phyloP scores from a whole-genome alignment of 1,140 invertebrate species.

The Frieseomelitta varia region DNA sequence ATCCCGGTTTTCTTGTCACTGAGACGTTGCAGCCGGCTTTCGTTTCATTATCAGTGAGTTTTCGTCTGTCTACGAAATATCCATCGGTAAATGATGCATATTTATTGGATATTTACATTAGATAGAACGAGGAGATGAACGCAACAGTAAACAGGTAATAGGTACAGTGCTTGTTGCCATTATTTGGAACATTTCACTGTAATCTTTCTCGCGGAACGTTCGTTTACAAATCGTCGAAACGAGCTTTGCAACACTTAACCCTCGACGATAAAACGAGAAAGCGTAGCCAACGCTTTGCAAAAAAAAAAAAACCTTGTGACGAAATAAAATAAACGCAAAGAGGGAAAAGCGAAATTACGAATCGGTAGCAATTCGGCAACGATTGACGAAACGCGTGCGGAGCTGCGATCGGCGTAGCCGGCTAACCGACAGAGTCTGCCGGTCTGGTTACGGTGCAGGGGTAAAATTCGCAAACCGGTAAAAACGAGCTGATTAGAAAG shows the following conservation, averaged over 20 bases:
- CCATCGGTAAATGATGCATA: neutral
- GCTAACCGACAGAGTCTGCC: neutral
- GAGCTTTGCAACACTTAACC: too few relatives aligned
- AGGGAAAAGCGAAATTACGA: too few relatives aligned
- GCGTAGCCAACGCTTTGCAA: too few relatives aligned
- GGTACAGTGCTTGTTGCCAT: neutral
- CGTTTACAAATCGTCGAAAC: too few relatives aligned
- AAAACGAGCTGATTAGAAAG: conserved; percentile 66
- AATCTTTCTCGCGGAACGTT: too few relatives aligned
- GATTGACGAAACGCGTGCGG: neutral
- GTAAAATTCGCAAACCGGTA: conserved; percentile 58
- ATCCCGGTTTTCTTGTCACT: conserved; percentile 3
- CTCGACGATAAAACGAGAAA: too few relatives aligned
- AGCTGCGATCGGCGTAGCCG: neutral
- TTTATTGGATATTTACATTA: too few relatives aligned
- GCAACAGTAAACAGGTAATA: too few relatives aligned
- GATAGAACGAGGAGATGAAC: neutral
- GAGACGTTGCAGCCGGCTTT: neutral
- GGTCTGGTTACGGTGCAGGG: neutral
- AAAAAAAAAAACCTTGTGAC: too few relatives aligned
- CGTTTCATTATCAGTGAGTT: neutral
- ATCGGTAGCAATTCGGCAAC: too few relatives aligned
- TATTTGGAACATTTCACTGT: neutral
- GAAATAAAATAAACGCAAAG: too few relatives aligned
- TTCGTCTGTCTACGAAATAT: neutral